Percentiles rank a stretch among this genome's conserved stretches.
Evolutionary conservation across 2,888 invertebrate genomes (phyloP).

Genomic region (Artemia sp.): DNA sequence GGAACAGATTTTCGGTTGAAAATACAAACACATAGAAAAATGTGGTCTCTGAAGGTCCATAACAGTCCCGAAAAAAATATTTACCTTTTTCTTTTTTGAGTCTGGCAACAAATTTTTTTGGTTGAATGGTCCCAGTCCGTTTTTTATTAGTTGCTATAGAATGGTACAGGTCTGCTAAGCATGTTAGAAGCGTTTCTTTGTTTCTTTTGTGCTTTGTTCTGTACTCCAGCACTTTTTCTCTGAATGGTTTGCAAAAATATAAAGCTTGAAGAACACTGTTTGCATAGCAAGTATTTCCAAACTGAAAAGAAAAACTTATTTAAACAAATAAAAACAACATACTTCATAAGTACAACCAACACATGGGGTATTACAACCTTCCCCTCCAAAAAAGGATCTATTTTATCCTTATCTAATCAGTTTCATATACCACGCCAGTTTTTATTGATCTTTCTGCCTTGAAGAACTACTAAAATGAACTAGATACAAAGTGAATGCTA

Average conservation of each 20-base stretch:
- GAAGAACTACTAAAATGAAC: too few relatives aligned
- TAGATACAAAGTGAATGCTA: too few relatives aligned
- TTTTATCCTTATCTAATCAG: too few relatives aligned
- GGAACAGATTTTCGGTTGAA: background rate
- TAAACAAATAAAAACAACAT: constrained; percentile 22
- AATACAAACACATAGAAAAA: background rate
- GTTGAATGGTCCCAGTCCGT: constrained; percentile 96
- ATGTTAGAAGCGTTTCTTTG: constrained; percentile 92
- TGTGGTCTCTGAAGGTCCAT: background rate
- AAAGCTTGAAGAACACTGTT: constrained; percentile 98
- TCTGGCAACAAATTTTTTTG: constrained; percentile 97
- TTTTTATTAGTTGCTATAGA: constrained; percentile 99
- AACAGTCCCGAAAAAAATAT: constrained; percentile 20
- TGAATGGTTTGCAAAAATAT: constrained; percentile 97
- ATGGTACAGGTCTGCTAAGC: constrained; percentile 94
- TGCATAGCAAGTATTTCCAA: constrained; percentile 99
- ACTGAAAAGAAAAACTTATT: constrained; percentile 43
- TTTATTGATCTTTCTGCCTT: too few relatives aligned
- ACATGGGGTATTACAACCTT: background rate
- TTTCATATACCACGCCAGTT: too few relatives aligned
- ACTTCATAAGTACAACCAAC: background rate
- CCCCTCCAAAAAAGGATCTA: background rate
- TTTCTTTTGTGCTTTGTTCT: constrained; percentile 87
- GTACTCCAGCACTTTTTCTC: constrained; percentile 95
- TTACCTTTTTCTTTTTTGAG: constrained; percentile 91